A percentile compares a stretch with the other conserved stretches of the same genome.
phyloP scores from a whole-genome alignment of 2,797 vertebrate genomes.

The Meriones psammophilus region DNA sequence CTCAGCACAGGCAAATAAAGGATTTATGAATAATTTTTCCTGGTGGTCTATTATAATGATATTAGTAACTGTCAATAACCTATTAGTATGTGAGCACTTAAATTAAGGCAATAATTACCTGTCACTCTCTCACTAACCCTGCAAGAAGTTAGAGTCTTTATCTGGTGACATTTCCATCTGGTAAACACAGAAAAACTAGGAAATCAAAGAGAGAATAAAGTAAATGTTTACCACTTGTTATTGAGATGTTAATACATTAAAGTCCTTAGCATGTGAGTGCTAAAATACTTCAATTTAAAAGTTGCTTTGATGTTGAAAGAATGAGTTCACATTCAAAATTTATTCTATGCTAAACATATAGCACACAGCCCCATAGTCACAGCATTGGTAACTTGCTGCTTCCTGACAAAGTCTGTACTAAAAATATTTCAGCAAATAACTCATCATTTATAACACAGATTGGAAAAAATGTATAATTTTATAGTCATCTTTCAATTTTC shows the following conservation, averaged over 20 bases:
- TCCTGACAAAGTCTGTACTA: neutral
- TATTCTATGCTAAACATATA: neutral
- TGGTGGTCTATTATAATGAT: constrained; percentile 78
- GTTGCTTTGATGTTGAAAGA: constrained; percentile 18
- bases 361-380: neutral
- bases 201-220: constrained; percentile 54
- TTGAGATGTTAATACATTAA: constrained; percentile 19
- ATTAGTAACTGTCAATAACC: constrained; percentile 77
- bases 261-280: neutral
- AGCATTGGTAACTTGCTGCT: neutral
- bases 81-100: constrained; percentile 76
- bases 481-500: neutral
- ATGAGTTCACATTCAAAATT: constrained; percentile 6
- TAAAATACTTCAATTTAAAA: neutral
- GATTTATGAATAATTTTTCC: constrained; percentile 74
- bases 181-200: constrained; percentile 65
- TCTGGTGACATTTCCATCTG: constrained; percentile 76
- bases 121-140: constrained; percentile 76
- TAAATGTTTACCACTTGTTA: constrained; percentile 59
- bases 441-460: neutral
- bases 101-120: constrained; percentile 82
- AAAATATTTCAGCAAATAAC: neutral
- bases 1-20: constrained; percentile 69
- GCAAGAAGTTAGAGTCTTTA: constrained; percentile 46
- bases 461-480: neutral